A percentile compares a stretch with the other conserved stretches of the same genome.
Evolutionary conservation across 2,113 vertebrate species (phyloP).

Genomic region (Synodontis membranacea): DNA sequence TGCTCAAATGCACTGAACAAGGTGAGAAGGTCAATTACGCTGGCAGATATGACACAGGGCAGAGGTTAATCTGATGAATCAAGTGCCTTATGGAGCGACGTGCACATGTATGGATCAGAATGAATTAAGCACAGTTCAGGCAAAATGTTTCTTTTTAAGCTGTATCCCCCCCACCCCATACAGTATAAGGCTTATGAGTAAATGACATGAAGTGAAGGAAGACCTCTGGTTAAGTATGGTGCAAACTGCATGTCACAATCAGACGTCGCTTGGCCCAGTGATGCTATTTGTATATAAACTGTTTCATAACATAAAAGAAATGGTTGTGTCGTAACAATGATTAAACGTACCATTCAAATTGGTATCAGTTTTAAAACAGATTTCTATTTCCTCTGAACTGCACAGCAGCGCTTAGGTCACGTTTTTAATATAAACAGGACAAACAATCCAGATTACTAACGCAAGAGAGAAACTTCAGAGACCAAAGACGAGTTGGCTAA

Average conservation of each 20-base stretch:
- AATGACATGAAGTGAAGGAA: background rate
- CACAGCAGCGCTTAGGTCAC: background rate
- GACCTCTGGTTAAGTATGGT: background rate
- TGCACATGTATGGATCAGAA: background rate
- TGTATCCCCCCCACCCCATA: background rate
- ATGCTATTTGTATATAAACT: background rate
- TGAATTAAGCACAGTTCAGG: background rate
- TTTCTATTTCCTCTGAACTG: background rate
- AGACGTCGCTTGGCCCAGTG: background rate
- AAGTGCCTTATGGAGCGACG: background rate
- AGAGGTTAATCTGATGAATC: background rate
- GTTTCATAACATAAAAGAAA: background rate
- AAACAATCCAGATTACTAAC: background rate
- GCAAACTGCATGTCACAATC: background rate
- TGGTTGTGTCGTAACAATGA: no score
- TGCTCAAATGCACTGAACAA: background rate
- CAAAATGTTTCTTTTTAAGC: background rate
- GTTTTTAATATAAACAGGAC: background rate
- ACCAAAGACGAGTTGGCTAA: background rate
- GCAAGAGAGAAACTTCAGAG: background rate
- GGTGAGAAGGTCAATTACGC: background rate
- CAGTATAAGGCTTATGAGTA: background rate
- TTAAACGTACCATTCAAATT: background rate
- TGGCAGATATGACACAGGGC: constrained; percentile 2
- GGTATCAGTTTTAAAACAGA: no score